phyloP scores from a whole-genome alignment of 2,797 vertebrate genomes.

The Enteromius thamalakanensis region DNA sequence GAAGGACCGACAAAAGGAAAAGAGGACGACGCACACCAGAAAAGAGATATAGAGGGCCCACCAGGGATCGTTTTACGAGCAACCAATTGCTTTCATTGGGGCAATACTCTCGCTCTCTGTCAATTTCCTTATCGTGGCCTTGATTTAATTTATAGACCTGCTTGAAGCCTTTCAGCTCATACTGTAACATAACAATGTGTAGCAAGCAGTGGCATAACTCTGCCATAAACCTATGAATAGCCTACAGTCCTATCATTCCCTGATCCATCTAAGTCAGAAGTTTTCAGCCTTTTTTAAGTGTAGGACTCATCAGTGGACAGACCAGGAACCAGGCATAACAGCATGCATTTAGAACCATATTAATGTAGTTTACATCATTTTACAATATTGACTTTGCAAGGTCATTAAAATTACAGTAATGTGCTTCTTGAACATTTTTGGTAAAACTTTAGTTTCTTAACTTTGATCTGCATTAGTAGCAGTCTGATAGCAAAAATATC shows the following conservation, averaged over 20 bases:
- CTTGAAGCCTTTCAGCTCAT: conserved; percentile 55
- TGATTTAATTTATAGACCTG: conserved; percentile 60
- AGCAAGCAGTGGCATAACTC: conserved; percentile 34
- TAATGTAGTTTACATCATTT: background rate
- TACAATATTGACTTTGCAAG: background rate
- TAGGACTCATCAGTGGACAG: background rate
- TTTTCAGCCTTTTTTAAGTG: background rate
- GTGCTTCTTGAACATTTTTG: background rate
- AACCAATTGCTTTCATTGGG: conserved; percentile 58
- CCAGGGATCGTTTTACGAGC: conserved; percentile 58
- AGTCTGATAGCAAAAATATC: background rate
- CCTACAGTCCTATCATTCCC: background rate
- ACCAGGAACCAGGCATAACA: background rate
- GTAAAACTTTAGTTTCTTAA: background rate
- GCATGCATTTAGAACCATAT: background rate
- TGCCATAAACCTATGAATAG: conserved; percentile 9
- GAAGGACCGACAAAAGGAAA: conserved; percentile 27
- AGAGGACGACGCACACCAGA: conserved; percentile 24
- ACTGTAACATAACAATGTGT: conserved; percentile 50
- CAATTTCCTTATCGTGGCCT: conserved; percentile 55
- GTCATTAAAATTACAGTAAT: background rate
- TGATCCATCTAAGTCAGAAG: background rate
- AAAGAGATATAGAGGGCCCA: conserved; percentile 49
- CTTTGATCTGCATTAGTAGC: background rate
- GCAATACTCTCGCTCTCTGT: conserved; percentile 54